Evolutionary conservation across 2,888 invertebrate species (phyloP).

Genomic region (Cylindroiulus punctatus): DNA sequence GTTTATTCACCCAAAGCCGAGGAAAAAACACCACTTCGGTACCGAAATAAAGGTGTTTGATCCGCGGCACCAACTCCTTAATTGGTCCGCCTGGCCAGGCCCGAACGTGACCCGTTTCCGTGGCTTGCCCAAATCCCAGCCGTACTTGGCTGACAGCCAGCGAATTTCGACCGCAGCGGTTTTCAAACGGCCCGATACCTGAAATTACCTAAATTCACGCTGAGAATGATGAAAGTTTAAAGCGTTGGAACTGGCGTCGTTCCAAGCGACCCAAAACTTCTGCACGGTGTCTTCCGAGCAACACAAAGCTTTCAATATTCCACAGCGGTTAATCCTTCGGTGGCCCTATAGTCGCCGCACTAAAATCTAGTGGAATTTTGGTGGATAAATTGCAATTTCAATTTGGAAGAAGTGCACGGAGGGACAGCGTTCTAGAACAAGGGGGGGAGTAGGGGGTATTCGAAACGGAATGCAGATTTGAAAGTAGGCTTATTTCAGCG

Average conservation of each 20-base stretch:
- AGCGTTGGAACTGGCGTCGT: too few relatives aligned
- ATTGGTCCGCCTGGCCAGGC: not conserved
- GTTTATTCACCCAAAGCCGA: not conserved
- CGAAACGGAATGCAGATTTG: too few relatives aligned
- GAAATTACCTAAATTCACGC: too few relatives aligned
- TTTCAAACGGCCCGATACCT: not conserved
- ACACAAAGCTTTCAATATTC: too few relatives aligned
- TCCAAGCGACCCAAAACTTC: too few relatives aligned
- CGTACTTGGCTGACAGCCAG: not conserved
- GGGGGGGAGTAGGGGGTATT: too few relatives aligned
- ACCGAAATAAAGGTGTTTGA: not conserved
- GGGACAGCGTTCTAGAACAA: not conserved
- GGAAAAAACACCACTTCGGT: not conserved
- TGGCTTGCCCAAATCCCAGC: not conserved
- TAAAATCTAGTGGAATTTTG: too few relatives aligned
- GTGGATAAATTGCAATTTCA: too few relatives aligned
- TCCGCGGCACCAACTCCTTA: not conserved
- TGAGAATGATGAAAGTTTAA: too few relatives aligned
- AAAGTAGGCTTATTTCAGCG: constrained; percentile 23
- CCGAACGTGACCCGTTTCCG: not conserved
- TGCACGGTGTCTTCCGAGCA: too few relatives aligned
- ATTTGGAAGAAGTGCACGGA: not conserved
- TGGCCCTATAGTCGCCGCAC: too few relatives aligned
- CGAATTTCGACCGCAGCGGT: not conserved
- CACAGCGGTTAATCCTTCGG: too few relatives aligned